Evolutionary conservation across 1,140 invertebrate species (phyloP).

Genomic region (Trichogramma pretiosum): DNA sequence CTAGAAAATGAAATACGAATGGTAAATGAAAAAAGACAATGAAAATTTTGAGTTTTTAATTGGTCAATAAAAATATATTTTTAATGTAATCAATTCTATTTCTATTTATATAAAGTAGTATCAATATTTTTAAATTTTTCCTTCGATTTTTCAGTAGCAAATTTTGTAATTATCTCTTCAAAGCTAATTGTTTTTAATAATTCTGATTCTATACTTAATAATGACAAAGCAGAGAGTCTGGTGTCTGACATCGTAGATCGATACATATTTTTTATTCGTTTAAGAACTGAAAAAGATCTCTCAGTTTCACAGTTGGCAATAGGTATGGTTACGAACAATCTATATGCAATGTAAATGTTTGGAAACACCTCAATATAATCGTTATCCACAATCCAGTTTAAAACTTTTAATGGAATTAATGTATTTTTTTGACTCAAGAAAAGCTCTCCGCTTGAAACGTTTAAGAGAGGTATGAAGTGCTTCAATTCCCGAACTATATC

Average conservation of each 20-base stretch:
- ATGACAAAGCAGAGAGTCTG: background rate
- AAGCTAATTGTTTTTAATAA: background rate
- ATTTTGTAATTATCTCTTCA: background rate
- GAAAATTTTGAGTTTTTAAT: no score
- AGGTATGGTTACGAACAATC: constrained; percentile 11
- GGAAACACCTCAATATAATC: constrained; percentile 9
- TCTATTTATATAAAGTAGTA: no score
- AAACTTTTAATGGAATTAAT: no score
- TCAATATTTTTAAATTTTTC: constrained; percentile 3
- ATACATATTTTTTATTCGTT: constrained; percentile 11
- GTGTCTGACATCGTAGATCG: constrained; percentile 3
- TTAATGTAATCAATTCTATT: no score
- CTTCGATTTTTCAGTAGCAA: background rate
- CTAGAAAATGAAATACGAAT: no score
- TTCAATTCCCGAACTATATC: constrained; percentile 3
- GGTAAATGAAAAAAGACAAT: no score
- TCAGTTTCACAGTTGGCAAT: no score
- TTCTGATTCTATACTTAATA: background rate
- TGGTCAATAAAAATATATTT: no score
- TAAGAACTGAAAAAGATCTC: constrained; percentile 13
- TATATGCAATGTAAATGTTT: constrained; percentile 11
- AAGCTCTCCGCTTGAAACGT: background rate
- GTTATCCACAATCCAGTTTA: constrained; percentile 11
- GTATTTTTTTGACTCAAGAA: background rate
- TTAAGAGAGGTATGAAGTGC: constrained; percentile 4